Conservation (phyloP, 2,113 vertebrate genomes). For the Hypocryptadius cinnamomeus region DNA sequence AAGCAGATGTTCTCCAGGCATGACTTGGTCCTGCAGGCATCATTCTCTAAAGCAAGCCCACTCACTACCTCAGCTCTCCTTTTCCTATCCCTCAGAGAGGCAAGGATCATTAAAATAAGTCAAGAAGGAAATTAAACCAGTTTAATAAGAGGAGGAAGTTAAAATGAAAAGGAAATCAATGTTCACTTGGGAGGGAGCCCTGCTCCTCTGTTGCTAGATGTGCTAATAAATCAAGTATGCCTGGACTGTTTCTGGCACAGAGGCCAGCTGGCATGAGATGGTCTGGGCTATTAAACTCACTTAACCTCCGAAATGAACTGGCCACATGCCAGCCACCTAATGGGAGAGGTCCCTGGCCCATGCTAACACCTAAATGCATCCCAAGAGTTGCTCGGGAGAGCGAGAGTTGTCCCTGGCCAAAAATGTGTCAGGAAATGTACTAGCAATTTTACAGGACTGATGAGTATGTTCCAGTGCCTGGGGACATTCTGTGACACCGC, state of each 20-base stretch:
- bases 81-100: neutral
- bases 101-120: slow-evolving; percentile 15
- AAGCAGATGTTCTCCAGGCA: neutral
- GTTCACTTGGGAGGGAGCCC: slow-evolving; percentile 29
- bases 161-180: slow-evolving; percentile 51
- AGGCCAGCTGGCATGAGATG: slow-evolving; percentile 11
- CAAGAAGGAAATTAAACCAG: slow-evolving; percentile 41
- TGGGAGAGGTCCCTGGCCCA: slow-evolving; percentile 28
- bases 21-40: neutral
- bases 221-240: slow-evolving; percentile 33
- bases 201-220: neutral
- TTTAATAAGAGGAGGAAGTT: neutral
- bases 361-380: slow-evolving; percentile 9
- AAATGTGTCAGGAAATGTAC: slow-evolving; percentile 36
- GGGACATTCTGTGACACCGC: slow-evolving; percentile 28
- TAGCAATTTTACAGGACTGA: slow-evolving; percentile 12
- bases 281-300: slow-evolving; percentile 33
- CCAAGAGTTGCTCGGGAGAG: neutral
- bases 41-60: neutral
- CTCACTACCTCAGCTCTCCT: neutral
- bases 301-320: slow-evolving; percentile 45
- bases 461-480: slow-evolving; percentile 29
- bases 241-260: slow-evolving; percentile 6
- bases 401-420: neutral
- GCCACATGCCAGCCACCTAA: slow-evolving; percentile 5